Evolutionary conservation across 2,888 invertebrate species (phyloP).

Genomic region (Drosophila cyrtoloma): DNA sequence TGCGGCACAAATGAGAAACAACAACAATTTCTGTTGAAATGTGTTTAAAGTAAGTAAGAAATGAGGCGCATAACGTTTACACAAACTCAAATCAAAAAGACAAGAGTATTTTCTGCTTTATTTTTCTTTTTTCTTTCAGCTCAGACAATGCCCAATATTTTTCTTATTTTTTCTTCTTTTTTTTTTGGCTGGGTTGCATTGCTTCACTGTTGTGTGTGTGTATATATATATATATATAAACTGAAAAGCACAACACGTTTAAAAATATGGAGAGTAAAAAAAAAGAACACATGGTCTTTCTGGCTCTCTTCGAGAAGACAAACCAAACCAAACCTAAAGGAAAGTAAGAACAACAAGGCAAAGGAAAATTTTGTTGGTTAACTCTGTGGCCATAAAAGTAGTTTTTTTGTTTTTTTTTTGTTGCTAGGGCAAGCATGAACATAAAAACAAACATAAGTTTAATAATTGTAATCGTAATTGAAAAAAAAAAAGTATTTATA

Average conservation of each 20-base stretch:
- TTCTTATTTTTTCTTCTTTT: conserved; percentile 23
- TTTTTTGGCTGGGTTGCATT: conserved; percentile 23
- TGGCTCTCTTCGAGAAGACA: conserved; percentile 28
- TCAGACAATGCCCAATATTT: conserved; percentile 34
- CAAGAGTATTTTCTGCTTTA: conserved; percentile 50
- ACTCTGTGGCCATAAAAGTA: conserved; percentile 5
- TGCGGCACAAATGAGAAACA: conserved; percentile 69
- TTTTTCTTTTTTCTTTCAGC: conserved; percentile 25
- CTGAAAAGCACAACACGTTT: conserved; percentile 64
- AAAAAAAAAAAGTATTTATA: conserved; percentile 22
- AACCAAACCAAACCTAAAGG: conserved; percentile 38
- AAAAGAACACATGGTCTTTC: conserved; percentile 59
- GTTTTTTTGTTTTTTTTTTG: conserved; percentile 13
- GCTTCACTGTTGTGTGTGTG: conserved; percentile 29
- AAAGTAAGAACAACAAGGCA: conserved; percentile 39
- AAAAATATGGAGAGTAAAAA: conserved; percentile 28
- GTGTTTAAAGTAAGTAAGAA: conserved; percentile 60
- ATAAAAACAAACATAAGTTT: conserved; percentile 37
- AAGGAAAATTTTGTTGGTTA: conserved; percentile 23
- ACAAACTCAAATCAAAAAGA: conserved; percentile 58
- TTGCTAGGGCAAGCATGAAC: conserved; percentile 74
- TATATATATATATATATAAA: conserved; percentile 42
- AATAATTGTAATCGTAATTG: conserved; percentile 4
- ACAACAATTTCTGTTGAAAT: conserved; percentile 79
- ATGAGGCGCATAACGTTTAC: conserved; percentile 47